Evolutionary conservation across 64 coral and sea anemone species (phyloP).

Genomic region (Montipora capricornis): DNA sequence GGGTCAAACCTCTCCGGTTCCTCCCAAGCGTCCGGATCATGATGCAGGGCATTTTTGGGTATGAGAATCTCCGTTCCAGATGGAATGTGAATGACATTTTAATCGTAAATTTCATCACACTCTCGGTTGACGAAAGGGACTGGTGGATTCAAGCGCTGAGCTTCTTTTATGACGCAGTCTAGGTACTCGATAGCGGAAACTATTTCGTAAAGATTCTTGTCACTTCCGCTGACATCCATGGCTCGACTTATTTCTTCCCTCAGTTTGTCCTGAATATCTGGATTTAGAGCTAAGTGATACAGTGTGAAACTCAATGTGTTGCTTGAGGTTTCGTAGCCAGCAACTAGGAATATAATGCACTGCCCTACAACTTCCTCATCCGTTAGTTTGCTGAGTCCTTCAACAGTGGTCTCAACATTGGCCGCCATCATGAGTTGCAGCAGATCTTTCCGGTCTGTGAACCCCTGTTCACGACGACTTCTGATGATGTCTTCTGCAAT

Average conservation of each 20-base stretch:
- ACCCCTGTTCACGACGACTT: neutral
- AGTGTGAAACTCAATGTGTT: conserved; percentile 34
- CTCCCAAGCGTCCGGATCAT: conserved; percentile 68
- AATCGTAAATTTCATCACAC: conserved; percentile 41
- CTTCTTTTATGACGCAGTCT: conserved; percentile 75
- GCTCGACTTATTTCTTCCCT: conserved; percentile 35
- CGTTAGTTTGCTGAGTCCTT: conserved; percentile 20
- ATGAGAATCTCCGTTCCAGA: conserved; percentile 68
- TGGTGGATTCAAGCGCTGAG: conserved; percentile 36
- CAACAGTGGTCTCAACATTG: neutral
- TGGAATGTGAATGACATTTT: conserved; percentile 53
- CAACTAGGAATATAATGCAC: conserved; percentile 18
- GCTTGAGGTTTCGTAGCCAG: conserved; percentile 48
- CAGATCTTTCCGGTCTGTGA: conserved; percentile 17
- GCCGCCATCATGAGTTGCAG: conserved; percentile 43
- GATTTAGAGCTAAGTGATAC: conserved; percentile 24
- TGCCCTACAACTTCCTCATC: conserved; percentile 51
- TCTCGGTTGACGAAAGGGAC: conserved; percentile 27
- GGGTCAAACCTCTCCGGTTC: conserved; percentile 76
- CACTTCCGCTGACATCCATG: conserved; percentile 1
- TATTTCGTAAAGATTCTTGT: conserved; percentile 52
- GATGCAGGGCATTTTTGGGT: conserved; percentile 59
- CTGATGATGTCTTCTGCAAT: conserved; percentile 14
- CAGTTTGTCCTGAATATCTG: conserved; percentile 46
- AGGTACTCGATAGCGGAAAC: conserved; percentile 48